A percentile compares a stretch with the other conserved stretches of the same genome.
These are phyloP conservation scores for Peromyscus californicus DNA, from an alignment of 2,113 vertebrate genomes.

Conservation along the genomic window DNA sequence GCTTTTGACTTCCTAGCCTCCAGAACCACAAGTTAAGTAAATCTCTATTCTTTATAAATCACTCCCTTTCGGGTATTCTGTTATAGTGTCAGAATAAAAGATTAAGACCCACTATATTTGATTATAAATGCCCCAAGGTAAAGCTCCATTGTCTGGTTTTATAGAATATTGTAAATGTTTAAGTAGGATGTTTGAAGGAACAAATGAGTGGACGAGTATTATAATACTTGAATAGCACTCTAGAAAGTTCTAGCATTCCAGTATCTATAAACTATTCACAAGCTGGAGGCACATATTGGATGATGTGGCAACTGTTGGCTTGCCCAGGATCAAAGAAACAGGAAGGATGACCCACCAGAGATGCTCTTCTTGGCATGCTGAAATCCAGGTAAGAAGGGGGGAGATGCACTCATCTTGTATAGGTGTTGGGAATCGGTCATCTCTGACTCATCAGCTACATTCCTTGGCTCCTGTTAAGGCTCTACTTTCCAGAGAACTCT, in stretches of 20 bases:
- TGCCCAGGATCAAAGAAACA: background rate
- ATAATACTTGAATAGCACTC: background rate
- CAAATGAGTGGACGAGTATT: background rate
- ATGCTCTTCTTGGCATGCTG: background rate
- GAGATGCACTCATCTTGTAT: background rate
- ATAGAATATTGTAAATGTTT: background rate
- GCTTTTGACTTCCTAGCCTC: no score
- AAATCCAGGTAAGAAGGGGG: background rate
- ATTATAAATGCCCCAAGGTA: background rate
- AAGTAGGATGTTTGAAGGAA: background rate
- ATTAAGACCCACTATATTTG: background rate
- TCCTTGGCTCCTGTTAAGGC: background rate
- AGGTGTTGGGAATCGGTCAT: background rate
- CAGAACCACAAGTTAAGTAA: background rate
- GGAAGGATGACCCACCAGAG: background rate
- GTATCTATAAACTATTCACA: background rate
- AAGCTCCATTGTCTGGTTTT: background rate
- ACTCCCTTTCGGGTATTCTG: background rate
- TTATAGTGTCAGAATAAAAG: background rate
- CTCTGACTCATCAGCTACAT: background rate
- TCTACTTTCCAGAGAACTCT: background rate
- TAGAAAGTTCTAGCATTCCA: background rate
- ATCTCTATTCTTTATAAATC: background rate
- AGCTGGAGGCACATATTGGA: background rate
- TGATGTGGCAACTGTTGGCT: background rate